Conservation (phyloP, 92 coral and sea anemone species). For the Actinostola sp. region DNA sequence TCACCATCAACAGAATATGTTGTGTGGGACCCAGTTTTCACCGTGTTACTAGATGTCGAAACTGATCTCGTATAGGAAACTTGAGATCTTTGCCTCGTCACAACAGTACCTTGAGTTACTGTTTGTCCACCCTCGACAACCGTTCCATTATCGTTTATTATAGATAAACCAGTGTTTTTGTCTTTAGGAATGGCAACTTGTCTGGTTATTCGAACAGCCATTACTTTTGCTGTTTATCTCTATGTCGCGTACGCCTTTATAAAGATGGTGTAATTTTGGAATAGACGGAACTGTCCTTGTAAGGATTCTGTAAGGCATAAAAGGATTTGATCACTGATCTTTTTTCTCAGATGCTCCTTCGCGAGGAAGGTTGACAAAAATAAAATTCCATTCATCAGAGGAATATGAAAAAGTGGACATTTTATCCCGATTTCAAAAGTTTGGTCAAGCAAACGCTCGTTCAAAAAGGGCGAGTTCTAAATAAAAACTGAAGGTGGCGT, state of each 20-base stretch:
- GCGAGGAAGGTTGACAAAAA: no score
- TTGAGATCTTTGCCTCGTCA: constrained; percentile 1
- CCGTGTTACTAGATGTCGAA: constrained; percentile 9
- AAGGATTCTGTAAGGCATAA: background rate
- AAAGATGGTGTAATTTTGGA: background rate
- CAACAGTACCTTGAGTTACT: background rate
- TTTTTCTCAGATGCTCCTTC: no score
- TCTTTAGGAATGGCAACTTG: constrained; percentile 1
- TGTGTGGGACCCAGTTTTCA: background rate
- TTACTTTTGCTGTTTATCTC: no score
- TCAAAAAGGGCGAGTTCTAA: no score
- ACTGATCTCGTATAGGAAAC: constrained; percentile 7
- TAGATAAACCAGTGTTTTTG: background rate
- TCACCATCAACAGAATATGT: background rate
- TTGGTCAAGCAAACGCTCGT: no score
- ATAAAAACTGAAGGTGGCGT: no score
- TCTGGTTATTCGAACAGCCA: constrained; percentile 32
- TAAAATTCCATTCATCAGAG: no score
- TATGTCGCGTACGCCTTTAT: no score
- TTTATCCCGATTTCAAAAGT: no score
- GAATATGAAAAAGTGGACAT: no score
- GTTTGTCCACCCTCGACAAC: constrained; percentile 5
- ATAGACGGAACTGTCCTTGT: background rate
- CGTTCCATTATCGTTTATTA: background rate
- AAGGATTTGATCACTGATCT: no score